Evolutionary conservation across 2,888 invertebrate genomes (phyloP), one percentile per base, ranked within the genome.

Genomic region (Drosophila koepferae): DNA sequence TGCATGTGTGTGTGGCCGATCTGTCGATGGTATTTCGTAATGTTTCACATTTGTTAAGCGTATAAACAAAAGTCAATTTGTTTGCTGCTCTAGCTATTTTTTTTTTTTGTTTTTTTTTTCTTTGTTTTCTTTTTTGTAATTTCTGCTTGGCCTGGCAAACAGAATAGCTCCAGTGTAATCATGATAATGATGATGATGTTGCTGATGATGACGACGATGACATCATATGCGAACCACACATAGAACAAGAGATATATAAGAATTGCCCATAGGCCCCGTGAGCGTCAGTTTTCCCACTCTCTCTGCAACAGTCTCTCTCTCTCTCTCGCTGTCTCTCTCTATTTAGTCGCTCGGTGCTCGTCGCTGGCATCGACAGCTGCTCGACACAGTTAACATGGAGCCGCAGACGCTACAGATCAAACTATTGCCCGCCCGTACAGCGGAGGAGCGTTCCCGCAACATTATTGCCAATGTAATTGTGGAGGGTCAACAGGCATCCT

Each of bases 401-500:
- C 75, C 80, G 74, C 81, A 85, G 74, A 76, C 80, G 56, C 69
- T 90, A 34, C 85, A 90, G 75, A 88, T 91, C 63, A 90, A 79
- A 63, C 71, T 91, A 69, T 41, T 91, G 74, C 92, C 91, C 36
- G 90, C 90, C 16, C 64, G 73, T 34, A 83, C 86, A 5, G 87
- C 80, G 3, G 91, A 91, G 65, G 91, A 91, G 63, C 89, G 83
- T 41, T 80, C 86, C 44, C 88, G 84, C n/a, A 88, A 91, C 63
- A 91, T 91, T 16, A 81, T 91, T 1, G 92, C 91, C 46, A 91
- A 91, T 72, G 78, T 91, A 6, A 82, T 91, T 36, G 79, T 91
- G 31, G 91, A 86, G 61, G 91, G 82, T 16, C 76, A 80, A 12
- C 80, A 64, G 18, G 72, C 77, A 5, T 36, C 72, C 0, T 34